Evolutionary conservation across 1,140 invertebrate genomes (phyloP).

Genomic region (Brachionus rubens): DNA sequence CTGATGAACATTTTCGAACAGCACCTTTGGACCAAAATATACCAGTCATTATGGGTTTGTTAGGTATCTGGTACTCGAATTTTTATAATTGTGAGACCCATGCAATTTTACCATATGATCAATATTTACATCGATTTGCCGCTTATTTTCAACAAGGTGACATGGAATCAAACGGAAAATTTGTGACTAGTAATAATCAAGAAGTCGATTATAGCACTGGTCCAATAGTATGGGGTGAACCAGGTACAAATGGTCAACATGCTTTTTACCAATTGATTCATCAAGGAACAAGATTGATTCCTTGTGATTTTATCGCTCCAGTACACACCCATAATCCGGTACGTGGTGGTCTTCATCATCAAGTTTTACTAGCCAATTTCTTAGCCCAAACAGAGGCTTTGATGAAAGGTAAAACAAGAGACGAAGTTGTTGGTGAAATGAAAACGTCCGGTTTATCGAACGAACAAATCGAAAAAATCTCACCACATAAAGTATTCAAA

Average conservation of each 20-base stretch:
- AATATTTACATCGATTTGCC: constrained; percentile 93
- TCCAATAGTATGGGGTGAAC: constrained; percentile 90
- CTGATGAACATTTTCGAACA: constrained; percentile 88
- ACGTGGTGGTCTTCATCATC: constrained; percentile 69
- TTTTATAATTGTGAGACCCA: constrained; percentile 92
- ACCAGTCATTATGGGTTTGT: constrained; percentile 85
- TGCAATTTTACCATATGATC: constrained; percentile 91
- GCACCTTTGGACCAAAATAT: constrained; percentile 91
- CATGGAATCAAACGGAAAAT: constrained; percentile 99
- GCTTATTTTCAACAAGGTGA: constrained; percentile 99
- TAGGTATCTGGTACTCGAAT: constrained; percentile 95
- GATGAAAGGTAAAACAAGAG: constrained; percentile 61
- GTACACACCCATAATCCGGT: constrained; percentile 89
- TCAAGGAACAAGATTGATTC: constrained; percentile 74
- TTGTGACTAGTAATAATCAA: constrained; percentile 71
- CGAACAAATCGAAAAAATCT: constrained; percentile 69
- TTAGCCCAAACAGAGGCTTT: constrained; percentile 87
- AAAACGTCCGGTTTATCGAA: constrained; percentile 53
- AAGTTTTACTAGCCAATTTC: constrained; percentile 87
- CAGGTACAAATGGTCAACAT: constrained; percentile 94
- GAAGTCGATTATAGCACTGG: constrained; percentile 79
- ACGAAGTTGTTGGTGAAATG: constrained; percentile 56
- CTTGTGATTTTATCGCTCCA: constrained; percentile 93
- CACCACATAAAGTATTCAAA: constrained; percentile 93
- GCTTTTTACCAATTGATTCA: constrained; percentile 62